These are phyloP conservation scores for Bubo scandiacus DNA, from an alignment of 2,113 vertebrate genomes.

Conservation along the genomic window DNA sequence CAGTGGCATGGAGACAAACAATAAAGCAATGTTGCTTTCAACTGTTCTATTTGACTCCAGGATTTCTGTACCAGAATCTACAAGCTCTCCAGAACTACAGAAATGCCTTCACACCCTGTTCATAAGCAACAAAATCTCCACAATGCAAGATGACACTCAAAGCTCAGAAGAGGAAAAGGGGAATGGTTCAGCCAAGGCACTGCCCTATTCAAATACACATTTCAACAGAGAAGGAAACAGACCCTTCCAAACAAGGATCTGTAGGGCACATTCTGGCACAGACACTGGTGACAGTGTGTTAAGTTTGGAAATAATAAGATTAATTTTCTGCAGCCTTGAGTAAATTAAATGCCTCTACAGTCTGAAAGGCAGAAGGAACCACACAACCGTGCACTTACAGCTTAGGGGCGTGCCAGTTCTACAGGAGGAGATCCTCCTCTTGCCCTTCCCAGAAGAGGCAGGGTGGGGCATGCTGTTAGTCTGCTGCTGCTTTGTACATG, in stretches of 20 bases:
- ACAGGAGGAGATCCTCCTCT: neutral
- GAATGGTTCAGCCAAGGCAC: neutral
- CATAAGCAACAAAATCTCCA: neutral
- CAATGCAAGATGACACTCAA: neutral
- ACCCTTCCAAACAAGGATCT: neutral
- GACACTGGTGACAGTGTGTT: neutral
- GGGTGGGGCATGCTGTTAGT: rapidly evolving
- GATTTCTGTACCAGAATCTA: neutral
- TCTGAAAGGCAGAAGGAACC: neutral
- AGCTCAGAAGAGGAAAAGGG: neutral
- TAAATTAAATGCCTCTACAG: neutral
- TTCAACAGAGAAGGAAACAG: neutral
- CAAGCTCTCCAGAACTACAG: neutral
- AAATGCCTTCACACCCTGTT: neutral
- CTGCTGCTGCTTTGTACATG: neutral
- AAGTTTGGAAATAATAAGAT: neutral
- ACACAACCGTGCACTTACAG: neutral
- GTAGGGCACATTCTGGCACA: neutral
- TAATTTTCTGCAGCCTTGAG: neutral
- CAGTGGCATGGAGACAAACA: neutral
- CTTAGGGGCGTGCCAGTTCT: neutral
- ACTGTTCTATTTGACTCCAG: neutral
- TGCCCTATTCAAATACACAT: neutral
- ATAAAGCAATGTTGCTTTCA: neutral
- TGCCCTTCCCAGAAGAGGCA: neutral